A percentile compares a stretch with the other conserved stretches of the same genome.
Evolutionary conservation across 1,140 invertebrate species (phyloP).

Genomic region (Philotrypesis tridentata): DNA sequence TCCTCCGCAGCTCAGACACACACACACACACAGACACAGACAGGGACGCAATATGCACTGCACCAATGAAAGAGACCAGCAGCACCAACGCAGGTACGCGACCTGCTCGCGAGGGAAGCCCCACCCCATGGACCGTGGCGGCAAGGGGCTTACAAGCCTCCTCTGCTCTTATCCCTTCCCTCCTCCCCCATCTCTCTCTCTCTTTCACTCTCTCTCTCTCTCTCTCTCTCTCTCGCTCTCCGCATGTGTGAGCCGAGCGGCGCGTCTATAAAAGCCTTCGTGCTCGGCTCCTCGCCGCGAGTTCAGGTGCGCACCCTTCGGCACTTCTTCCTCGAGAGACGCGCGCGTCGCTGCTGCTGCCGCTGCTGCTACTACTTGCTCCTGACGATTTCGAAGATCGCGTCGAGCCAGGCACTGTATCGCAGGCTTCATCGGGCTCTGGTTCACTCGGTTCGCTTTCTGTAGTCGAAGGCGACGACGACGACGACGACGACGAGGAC

Average conservation of each 20-base stretch:
- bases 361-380: background rate
- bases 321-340: constrained; percentile 15
- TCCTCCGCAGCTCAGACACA: no score
- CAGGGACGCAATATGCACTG: background rate
- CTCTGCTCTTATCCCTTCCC: background rate
- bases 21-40: no score
- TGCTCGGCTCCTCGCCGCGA: constrained; percentile 4
- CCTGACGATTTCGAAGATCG: background rate
- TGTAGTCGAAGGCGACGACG: no score
- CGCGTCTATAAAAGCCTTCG: constrained; percentile 39
- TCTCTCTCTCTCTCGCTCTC: no score
- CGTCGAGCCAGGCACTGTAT: no score
- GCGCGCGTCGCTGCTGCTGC: background rate
- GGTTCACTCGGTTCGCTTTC: no score
- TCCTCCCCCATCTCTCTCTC: no score
- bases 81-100: constrained; percentile 7
- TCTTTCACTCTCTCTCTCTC: no score
- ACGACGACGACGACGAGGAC: no score
- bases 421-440: no score
- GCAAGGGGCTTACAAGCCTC: background rate
- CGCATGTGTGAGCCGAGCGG: background rate
- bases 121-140: background rate
- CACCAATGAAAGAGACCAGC: background rate
- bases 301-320: constrained; percentile 41
- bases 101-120: background rate